A percentile compares a stretch with the other conserved stretches of the same genome.
phyloP scores from a whole-genome alignment of 2,797 vertebrate genomes.

The Spinibarbus caldwelli region DNA sequence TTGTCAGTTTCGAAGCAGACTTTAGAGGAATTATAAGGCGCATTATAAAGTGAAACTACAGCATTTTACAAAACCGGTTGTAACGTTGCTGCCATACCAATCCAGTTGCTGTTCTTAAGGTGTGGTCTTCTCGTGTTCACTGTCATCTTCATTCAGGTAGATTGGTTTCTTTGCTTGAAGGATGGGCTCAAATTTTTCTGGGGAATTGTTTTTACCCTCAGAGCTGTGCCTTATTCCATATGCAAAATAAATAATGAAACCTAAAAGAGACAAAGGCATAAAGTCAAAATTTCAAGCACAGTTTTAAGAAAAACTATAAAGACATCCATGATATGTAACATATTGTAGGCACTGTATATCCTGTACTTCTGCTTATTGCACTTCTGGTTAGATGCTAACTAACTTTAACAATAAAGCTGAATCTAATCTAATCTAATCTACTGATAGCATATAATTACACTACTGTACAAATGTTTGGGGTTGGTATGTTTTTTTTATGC shows the following conservation, averaged over 20 bases:
- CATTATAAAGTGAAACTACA: background rate
- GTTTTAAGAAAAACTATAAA: too few species aligned
- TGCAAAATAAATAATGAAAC: conserved; percentile 84
- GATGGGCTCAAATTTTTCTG: conserved; percentile 41
- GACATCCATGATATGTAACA: background rate
- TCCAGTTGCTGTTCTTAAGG: conserved; percentile 30
- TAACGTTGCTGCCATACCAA: background rate
- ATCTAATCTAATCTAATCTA: too few species aligned
- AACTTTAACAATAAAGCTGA: too few species aligned
- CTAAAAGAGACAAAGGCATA: conserved; percentile 64
- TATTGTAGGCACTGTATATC: too few species aligned
- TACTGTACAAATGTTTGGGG: too few species aligned
- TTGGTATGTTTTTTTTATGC: too few species aligned
- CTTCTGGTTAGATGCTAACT: too few species aligned
- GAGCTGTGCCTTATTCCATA: conserved; percentile 85
- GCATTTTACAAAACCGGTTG: background rate
- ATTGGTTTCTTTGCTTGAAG: conserved; percentile 55
- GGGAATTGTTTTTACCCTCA: conserved; percentile 66
- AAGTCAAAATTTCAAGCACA: background rate
- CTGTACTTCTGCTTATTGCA: too few species aligned
- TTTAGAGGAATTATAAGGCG: background rate
- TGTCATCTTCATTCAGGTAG: conserved; percentile 43
- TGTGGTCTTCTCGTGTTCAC: conserved; percentile 45
- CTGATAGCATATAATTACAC: background rate
- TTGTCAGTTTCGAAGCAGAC: background rate